Conservation (phyloP, 1,140 invertebrate species). For the Neodiprion lecontei region DNA sequence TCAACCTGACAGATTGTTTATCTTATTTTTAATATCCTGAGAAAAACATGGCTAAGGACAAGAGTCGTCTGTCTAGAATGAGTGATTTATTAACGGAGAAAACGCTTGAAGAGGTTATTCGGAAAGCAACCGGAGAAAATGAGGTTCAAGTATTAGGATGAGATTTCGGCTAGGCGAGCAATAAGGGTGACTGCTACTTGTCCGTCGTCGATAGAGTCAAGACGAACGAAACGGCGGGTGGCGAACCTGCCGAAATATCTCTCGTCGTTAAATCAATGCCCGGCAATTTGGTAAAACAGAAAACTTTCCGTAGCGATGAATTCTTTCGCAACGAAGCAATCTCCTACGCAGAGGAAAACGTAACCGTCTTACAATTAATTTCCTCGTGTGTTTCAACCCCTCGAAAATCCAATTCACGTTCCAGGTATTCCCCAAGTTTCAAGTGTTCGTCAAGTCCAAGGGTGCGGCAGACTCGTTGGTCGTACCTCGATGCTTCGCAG, state of each 20-base stretch:
- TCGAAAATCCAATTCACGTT: not conserved
- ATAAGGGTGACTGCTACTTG: conserved; percentile 73
- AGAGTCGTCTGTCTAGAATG: conserved; percentile 31
- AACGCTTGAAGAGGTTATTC: conserved; percentile 56
- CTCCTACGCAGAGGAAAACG: conserved; percentile 68
- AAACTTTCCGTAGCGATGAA: conserved; percentile 69
- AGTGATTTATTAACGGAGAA: conserved; percentile 56
- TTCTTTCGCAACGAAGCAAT: conserved; percentile 74
- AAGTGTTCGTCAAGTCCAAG: conserved; percentile 44
- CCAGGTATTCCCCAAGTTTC: conserved; percentile 46
- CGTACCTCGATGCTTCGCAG: conserved; percentile 61
- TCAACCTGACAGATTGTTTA: no score
- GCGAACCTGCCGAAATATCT: conserved; percentile 48
- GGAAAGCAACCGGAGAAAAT: conserved; percentile 46
- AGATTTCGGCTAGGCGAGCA: conserved; percentile 51
- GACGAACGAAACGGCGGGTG: conserved; percentile 53
- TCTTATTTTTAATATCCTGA: not conserved
- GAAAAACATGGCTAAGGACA: conserved; percentile 33
- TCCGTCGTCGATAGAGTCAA: conserved; percentile 67
- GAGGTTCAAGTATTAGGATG: conserved; percentile 59
- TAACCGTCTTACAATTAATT: conserved; percentile 51
- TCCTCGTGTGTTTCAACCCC: conserved; percentile 20
- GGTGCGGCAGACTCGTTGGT: conserved; percentile 32
- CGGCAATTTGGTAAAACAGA: conserved; percentile 65
- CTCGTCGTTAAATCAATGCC: conserved; percentile 71